Conservation (phyloP, 2,888 invertebrate species). For the Dione juno region DNA sequence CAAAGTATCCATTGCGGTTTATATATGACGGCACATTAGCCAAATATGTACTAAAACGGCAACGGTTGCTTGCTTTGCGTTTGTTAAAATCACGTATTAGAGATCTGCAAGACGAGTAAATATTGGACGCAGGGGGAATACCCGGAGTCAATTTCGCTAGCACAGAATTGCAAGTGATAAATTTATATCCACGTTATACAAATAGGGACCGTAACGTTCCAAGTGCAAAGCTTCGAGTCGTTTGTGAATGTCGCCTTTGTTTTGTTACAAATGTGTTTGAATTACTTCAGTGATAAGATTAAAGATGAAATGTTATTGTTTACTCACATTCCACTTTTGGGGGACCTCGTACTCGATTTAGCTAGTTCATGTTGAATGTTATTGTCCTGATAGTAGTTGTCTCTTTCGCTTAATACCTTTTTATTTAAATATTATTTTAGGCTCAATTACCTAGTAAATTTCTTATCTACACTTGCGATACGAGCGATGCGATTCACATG, state of each 20-base stretch:
- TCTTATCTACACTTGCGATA: neutral
- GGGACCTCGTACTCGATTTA: slow-evolving; percentile 27
- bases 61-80: slow-evolving; percentile 32
- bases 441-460: neutral
- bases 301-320: slow-evolving; percentile 46
- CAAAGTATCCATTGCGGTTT: slow-evolving; percentile 36
- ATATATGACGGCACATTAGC: neutral
- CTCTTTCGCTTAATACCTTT: too few species aligned
- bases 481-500: too few species aligned
- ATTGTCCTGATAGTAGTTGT: neutral
- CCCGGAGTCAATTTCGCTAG: slow-evolving; percentile 67
- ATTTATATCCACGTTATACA: slow-evolving; percentile 49
- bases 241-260: slow-evolving; percentile 38
- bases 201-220: slow-evolving; percentile 50
- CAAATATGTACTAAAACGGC: slow-evolving; percentile 11
- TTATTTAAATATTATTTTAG: too few species aligned
- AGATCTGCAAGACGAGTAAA: slow-evolving; percentile 40
- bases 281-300: slow-evolving; percentile 48
- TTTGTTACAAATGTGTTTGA: slow-evolving; percentile 44
- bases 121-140: slow-evolving; percentile 58
- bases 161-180: slow-evolving; percentile 64
- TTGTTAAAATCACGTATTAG: slow-evolving; percentile 9
- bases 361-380: slow-evolving; percentile 23
- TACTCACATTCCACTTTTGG: slow-evolving; percentile 38
- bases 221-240: slow-evolving; percentile 48